Evolutionary conservation across 2,113 vertebrate species (phyloP).

Genomic region (Anarrhichthys ocellatus): DNA sequence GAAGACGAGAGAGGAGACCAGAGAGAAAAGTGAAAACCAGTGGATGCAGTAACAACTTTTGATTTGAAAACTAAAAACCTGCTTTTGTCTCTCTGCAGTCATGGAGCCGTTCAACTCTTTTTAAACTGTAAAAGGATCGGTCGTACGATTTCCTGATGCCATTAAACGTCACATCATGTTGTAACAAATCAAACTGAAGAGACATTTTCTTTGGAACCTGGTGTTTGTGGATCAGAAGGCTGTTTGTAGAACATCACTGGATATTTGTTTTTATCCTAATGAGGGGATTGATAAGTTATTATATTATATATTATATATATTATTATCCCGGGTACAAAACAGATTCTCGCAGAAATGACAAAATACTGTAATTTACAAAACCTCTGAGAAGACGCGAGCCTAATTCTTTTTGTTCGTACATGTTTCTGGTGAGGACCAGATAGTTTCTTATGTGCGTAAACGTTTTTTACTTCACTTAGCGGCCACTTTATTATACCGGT

Average conservation of each 20-base stretch:
- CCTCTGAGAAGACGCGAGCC: not conserved
- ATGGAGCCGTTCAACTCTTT: not conserved
- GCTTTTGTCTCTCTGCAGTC: constrained; percentile 1
- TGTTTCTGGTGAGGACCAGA: not conserved
- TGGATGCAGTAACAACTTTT: not conserved
- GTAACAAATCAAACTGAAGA: not conserved
- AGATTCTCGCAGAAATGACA: no score
- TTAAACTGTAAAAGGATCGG: no score
- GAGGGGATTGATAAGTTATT: not conserved
- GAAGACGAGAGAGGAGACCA: not conserved
- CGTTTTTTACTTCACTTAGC: no score
- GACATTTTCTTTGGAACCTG: not conserved
- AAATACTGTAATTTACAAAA: no score
- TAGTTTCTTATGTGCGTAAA: no score
- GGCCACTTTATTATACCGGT: no score
- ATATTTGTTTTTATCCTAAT: not conserved
- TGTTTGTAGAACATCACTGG: not conserved
- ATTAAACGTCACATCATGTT: not conserved
- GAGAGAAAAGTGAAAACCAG: no score
- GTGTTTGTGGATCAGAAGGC: no score
- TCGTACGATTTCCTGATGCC: not conserved
- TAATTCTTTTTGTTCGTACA: not conserved
- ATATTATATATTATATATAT: no score
- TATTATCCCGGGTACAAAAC: no score
- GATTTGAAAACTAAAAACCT: not conserved